Evolutionary conservation across 2,888 invertebrate species (phyloP).

Genomic region (Agrochola lota): DNA sequence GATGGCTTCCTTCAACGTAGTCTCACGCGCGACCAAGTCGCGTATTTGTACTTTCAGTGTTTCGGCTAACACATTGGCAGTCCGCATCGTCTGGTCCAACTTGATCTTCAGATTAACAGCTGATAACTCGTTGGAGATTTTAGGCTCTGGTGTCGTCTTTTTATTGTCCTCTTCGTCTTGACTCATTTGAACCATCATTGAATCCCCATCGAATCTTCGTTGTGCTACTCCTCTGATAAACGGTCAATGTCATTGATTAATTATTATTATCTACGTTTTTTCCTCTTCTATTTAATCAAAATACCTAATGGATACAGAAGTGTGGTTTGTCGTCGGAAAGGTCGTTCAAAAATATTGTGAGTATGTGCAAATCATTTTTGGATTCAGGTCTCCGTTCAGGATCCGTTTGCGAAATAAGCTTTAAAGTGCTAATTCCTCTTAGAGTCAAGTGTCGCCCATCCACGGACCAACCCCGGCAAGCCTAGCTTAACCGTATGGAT

Average conservation of each 20-base stretch:
- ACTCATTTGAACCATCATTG: constrained; percentile 57
- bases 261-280: background rate
- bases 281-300: background rate
- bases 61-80: constrained; percentile 75
- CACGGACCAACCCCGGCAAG: no score
- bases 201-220: constrained; percentile 46
- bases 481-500: no score
- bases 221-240: constrained; percentile 27
- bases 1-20: constrained; percentile 80
- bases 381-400: no score
- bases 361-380: no score
- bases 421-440: no score
- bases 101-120: constrained; percentile 71
- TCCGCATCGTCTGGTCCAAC: constrained; percentile 75
- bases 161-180: constrained; percentile 26
- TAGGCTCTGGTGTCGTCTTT: constrained; percentile 21
- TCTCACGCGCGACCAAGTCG: constrained; percentile 72
- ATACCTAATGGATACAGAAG: constrained; percentile 6
- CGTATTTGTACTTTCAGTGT: constrained; percentile 77
- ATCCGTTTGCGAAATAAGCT: no score
- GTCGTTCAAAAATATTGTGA: no score
- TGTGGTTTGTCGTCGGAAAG: no score
- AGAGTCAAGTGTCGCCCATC: no score
- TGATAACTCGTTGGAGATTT: constrained; percentile 52
- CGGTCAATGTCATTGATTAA: background rate